phyloP scores from a whole-genome alignment of 1,140 invertebrate species.

The Ectropis grisescens region DNA sequence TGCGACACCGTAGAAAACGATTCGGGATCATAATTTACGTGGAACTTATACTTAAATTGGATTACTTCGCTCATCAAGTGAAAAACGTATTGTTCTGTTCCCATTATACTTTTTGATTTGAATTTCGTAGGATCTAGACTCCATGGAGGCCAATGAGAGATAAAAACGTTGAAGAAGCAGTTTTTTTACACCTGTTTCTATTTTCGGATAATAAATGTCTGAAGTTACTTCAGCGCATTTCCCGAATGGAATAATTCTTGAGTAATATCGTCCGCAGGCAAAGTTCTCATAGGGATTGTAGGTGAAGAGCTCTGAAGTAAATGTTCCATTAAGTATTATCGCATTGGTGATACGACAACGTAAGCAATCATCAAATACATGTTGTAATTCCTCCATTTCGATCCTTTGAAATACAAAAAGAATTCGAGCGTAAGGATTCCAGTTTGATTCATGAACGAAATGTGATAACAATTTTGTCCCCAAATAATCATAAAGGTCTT shows the following conservation, averaged over 20 bases:
- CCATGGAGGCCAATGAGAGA: conserved; percentile 29
- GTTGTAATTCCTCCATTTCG: conserved; percentile 4
- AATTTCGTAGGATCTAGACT: conserved; percentile 13
- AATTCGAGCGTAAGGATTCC: conserved; percentile 19
- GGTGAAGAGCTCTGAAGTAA: conserved; percentile 6
- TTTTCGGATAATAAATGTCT: conserved; percentile 21
- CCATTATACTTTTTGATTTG: conserved; percentile 4
- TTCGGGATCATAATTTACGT: conserved; percentile 20
- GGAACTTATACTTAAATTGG: conserved; percentile 23
- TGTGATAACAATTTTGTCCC: too few species aligned
- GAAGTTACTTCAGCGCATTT: conserved; percentile 1
- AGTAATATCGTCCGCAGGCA: conserved; percentile 11
- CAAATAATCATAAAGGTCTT: too few species aligned
- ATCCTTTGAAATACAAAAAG: conserved; percentile 18
- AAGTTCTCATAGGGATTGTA: conserved; percentile 15
- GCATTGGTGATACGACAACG: conserved; percentile 6
- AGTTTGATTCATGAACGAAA: too few species aligned
- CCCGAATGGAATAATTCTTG: conserved; percentile 3
- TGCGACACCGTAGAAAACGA: conserved; percentile 17
- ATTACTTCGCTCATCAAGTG: conserved; percentile 21
- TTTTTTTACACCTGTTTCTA: conserved; percentile 11
- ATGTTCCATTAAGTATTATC: conserved; percentile 6
- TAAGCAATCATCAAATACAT: conserved; percentile 19
- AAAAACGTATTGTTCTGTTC: conserved; percentile 32
- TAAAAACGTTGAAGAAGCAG: conserved; percentile 23